These are phyloP conservation scores for Anhinga anhinga DNA, from an alignment of 2,113 vertebrate species.

Conservation along the genomic window DNA sequence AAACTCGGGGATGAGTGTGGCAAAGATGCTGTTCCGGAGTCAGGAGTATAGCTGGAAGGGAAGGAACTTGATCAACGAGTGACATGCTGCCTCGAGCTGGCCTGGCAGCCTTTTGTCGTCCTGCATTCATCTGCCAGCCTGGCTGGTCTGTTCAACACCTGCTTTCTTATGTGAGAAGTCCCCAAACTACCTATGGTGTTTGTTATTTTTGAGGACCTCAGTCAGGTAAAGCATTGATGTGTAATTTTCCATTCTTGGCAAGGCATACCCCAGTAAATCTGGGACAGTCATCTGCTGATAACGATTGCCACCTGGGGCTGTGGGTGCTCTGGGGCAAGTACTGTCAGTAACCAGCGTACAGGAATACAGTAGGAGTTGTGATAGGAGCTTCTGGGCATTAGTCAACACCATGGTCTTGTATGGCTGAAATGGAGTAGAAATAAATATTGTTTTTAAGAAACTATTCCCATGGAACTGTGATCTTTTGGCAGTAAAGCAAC, in stretches of 20 bases:
- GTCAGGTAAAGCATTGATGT: not conserved
- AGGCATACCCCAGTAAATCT: not conserved
- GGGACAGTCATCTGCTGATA: not conserved
- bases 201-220: not conserved
- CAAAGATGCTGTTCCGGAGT: not conserved
- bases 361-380: not conserved
- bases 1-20: not conserved
- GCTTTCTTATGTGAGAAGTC: slow-evolving; percentile 48
- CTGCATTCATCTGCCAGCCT: not conserved
- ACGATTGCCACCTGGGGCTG: not conserved
- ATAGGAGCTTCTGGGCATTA: not conserved
- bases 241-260: not conserved
- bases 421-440: not conserved
- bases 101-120: slow-evolving; percentile 40
- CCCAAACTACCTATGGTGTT: not conserved
- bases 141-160: not conserved
- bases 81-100: not conserved
- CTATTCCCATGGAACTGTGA: fast-evolving
- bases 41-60: not conserved
- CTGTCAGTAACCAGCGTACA: not conserved
- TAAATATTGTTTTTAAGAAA: not conserved
- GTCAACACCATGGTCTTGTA: fast-evolving
- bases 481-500: not conserved
- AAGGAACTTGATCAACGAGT: not conserved
- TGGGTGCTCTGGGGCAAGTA: not conserved